Base-by-base conservation (phyloP, 2,113 vertebrate genomes). In the Peucedramus taeniatus region DNA sequence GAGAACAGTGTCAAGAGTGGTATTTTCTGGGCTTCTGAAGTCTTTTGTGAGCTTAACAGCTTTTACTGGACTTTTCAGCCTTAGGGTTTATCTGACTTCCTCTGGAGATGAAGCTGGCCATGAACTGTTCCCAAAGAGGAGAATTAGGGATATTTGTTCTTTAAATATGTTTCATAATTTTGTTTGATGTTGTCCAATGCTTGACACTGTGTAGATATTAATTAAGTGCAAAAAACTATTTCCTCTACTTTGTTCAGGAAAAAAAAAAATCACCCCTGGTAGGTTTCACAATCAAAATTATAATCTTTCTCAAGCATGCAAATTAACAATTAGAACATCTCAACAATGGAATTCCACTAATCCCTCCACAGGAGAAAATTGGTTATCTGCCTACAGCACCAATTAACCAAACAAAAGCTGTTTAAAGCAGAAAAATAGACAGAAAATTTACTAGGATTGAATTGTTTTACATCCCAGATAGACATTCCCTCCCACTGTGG, bases 271-370 rank as follows among this genome's bases (percentile, higher is more conserved):
- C 61, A 82, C 59, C 66, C 54, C 57, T 66, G 30, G 69, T 93
- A 94, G 70, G 23, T 95, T 95, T 94, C 80, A 69, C 59, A 94
- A 94, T 76, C 90, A 95, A 78, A 94, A 95, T 47, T 90, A 63
- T 69, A 77, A 86, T 94, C 84, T 86, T 71, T 80, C 63, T 94
- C 85, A 76, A 74, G 44, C 77, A 71, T 79, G 59, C 33, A 94
- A 92, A 92, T 91, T 70, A 96, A 84, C 85, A 96, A 56, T 95
- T 91, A 95, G 87, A 89, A 91, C 42, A 83, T 31, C 78, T 81
- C 45, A 51, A 83, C 68, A 74, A 76, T 31, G 72, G 89, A 70
- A 59, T 80, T 74, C 69, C 89, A 78, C 85, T 96, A 92, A 89
- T 54, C 83, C 64, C 80, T 89, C 53, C 69, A 93, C 61, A 69